phyloP scores from a whole-genome alignment of 2,888 invertebrate genomes.

The Colletes collaris region DNA sequence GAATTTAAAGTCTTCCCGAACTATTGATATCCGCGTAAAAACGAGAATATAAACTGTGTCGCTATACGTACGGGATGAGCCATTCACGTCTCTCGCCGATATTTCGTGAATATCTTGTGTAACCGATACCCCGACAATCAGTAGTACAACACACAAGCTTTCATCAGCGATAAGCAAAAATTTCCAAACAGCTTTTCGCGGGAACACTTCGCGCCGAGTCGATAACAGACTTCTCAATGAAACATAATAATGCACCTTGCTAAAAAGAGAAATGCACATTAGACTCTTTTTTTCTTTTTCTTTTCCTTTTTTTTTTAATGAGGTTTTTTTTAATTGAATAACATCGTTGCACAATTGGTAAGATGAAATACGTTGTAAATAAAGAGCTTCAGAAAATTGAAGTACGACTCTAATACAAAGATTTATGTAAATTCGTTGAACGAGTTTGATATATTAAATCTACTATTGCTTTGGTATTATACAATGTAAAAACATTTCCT shows the following conservation, averaged over 20 bases:
- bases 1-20: conserved; percentile 13
- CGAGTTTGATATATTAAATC: too few species aligned
- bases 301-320: too few species aligned
- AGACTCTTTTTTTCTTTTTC: too few species aligned
- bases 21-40: conserved; percentile 22
- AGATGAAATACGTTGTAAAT: too few species aligned
- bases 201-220: not conserved
- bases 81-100: conserved; percentile 3
- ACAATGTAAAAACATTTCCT: too few species aligned
- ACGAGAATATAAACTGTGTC: conserved; percentile 3
- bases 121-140: conserved; percentile 11
- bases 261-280: not conserved
- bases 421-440: too few species aligned
- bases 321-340: too few species aligned
- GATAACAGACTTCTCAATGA: not conserved
- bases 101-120: conserved; percentile 1
- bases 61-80: not conserved
- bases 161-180: conserved; percentile 18
- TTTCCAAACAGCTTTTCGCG: not conserved
- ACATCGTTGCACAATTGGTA: too few species aligned
- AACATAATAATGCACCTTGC: not conserved
- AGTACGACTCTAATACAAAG: too few species aligned
- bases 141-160: conserved; percentile 27
- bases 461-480: too few species aligned
- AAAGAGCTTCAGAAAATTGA: too few species aligned